Percentiles rank a stretch among this genome's conserved stretches.
Conservation (phyloP, 53 echinoderm and acorn worm genomes). For the Patiria pectinifera region DNA sequence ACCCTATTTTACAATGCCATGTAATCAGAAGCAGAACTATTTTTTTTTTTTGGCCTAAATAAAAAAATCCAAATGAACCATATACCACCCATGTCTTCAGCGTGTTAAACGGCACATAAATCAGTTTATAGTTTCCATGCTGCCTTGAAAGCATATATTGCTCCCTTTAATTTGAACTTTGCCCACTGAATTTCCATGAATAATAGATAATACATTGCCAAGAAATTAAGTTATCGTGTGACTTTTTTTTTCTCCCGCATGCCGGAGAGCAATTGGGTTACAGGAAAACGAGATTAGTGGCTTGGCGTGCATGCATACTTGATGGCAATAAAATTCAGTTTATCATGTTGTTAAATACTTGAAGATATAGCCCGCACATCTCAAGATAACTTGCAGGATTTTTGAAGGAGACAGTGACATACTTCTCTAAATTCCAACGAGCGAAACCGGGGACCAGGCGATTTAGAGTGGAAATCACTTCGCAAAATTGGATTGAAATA, state of each 20-base stretch:
- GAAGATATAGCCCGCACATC: neutral
- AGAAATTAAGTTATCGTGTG: constrained; percentile 5
- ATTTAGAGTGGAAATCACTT: too few relatives aligned
- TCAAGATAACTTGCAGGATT: neutral
- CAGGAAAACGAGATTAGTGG: constrained; percentile 19
- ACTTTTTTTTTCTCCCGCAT: neutral
- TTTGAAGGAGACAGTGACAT: neutral
- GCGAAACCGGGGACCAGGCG: too few relatives aligned
- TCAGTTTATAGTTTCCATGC: too few relatives aligned
- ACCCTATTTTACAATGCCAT: too few relatives aligned
- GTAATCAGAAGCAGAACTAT: too few relatives aligned
- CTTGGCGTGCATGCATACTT: neutral
- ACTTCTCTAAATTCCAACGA: neutral
- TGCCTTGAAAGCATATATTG: neutral
- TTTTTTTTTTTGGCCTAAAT: too few relatives aligned
- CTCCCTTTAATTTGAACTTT: neutral
- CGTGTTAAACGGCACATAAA: too few relatives aligned
- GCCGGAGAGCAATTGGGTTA: neutral
- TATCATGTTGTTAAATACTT: neutral
- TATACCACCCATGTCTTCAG: neutral
- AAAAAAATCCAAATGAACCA: neutral
- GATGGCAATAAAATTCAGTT: neutral
- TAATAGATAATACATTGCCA: neutral
- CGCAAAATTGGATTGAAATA: too few relatives aligned
- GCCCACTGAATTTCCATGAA: neutral